Percentiles rank a stretch among this genome's conserved stretches.
Evolutionary conservation across 1,140 invertebrate species (phyloP).

Genomic region (Heliothis virescens): DNA sequence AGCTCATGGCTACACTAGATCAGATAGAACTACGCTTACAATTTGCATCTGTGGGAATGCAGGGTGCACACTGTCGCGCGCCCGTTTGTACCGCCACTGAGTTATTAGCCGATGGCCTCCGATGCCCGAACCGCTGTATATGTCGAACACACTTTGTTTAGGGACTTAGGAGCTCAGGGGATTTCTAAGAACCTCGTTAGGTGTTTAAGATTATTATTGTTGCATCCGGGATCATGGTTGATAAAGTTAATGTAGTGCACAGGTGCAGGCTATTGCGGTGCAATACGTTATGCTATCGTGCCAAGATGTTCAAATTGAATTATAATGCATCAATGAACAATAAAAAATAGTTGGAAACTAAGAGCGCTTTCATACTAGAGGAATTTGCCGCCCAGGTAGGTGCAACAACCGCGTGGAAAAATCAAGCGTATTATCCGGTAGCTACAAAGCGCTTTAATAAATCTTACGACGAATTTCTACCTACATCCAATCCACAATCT

Average conservation of each 20-base stretch:
- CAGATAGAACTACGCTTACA: conserved; percentile 26
- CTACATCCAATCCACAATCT: not conserved
- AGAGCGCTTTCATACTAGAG: too few relatives aligned
- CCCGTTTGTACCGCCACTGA: not conserved
- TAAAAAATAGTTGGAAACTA: too few relatives aligned
- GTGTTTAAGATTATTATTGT: not conserved
- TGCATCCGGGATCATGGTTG: not conserved
- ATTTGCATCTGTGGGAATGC: conserved; percentile 32
- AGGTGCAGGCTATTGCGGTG: too few relatives aligned
- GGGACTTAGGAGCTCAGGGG: too few relatives aligned
- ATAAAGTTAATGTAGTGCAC: not conserved
- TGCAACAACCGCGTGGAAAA: too few relatives aligned
- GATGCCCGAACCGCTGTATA: not conserved
- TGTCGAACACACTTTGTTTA: not conserved
- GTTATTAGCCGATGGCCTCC: not conserved
- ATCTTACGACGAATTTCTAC: too few relatives aligned
- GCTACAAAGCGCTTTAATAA: too few relatives aligned
- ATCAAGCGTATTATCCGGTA: too few relatives aligned
- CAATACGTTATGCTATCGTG: too few relatives aligned
- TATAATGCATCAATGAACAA: too few relatives aligned
- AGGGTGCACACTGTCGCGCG: not conserved
- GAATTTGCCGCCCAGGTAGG: too few relatives aligned
- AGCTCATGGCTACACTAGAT: conserved; percentile 3
- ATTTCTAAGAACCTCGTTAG: not conserved
- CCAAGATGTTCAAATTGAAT: too few relatives aligned